phyloP scores from a whole-genome alignment of 2,113 vertebrate species.

The Dicerorhinus sumatrensis region DNA sequence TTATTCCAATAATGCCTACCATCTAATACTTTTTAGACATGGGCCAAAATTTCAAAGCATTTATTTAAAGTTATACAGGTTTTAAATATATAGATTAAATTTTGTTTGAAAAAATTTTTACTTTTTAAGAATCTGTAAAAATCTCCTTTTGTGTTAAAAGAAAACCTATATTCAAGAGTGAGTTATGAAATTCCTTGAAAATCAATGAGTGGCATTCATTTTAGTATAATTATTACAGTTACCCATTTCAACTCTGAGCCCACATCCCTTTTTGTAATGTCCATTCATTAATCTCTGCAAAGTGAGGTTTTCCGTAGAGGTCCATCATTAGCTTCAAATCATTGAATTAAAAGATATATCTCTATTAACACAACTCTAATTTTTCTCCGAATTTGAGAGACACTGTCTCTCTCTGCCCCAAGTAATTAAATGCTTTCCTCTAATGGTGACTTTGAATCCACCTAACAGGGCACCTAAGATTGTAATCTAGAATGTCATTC shows the following conservation, averaged over 20 bases:
- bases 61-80: background rate
- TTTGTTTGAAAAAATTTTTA: slow-evolving; percentile 33
- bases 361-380: slow-evolving; percentile 7
- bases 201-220: background rate
- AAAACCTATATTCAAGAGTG: background rate
- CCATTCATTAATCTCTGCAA: background rate
- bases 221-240: background rate
- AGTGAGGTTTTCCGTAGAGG: background rate
- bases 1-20: background rate
- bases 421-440: background rate
- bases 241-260: background rate
- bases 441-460: background rate
- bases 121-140: slow-evolving; percentile 27
- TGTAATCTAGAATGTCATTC: background rate
- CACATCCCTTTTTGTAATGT: background rate
- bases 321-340: background rate
- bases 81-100: background rate
- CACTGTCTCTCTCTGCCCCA: background rate
- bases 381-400: slow-evolving; percentile 13
- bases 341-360: background rate
- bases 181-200: background rate
- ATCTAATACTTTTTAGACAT: background rate
- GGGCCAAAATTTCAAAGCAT: background rate
- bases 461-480: background rate
- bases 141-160: background rate